Evolutionary conservation across 2,113 vertebrate species (phyloP).

Genomic region (Psammodynastes pulverulentus): DNA sequence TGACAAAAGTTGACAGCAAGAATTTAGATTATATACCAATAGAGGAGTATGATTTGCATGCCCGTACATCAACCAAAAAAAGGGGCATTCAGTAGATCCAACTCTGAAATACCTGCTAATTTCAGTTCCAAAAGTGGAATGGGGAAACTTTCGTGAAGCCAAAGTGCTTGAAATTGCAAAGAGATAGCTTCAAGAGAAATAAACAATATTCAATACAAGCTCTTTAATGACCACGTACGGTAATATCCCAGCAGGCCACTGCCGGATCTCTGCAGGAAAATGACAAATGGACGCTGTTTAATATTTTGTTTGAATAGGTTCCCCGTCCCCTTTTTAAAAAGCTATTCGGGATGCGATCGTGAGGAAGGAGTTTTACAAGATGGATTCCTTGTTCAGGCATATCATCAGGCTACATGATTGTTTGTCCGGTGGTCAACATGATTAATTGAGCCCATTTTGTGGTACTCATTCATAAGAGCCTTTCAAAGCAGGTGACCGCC

Average conservation of each 20-base stretch:
- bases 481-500: constrained; percentile 55
- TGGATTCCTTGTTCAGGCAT: constrained; percentile 66
- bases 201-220: constrained; percentile 59
- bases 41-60: constrained; percentile 26
- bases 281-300: constrained; percentile 74
- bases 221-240: constrained; percentile 57
- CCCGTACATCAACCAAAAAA: too few species aligned
- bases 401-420: constrained; percentile 64
- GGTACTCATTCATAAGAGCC: constrained; percentile 65
- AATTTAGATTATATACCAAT: background rate
- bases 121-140: constrained; percentile 26
- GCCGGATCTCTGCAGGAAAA: constrained; percentile 59
- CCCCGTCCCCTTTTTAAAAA: constrained; percentile 64
- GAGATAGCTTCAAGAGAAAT: constrained; percentile 51
- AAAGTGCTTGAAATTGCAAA: constrained; percentile 60
- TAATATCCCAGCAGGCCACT: constrained; percentile 62
- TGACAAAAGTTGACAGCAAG: constrained; percentile 27
- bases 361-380: constrained; percentile 55
- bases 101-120: constrained; percentile 33
- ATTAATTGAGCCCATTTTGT: constrained; percentile 73
- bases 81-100: background rate
- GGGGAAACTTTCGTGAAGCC: constrained; percentile 38
- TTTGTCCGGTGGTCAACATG: constrained; percentile 73
- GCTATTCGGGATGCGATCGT: constrained; percentile 69
- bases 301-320: constrained; percentile 73